phyloP scores from a whole-genome alignment of 2,888 invertebrate species.

The Pandemis cinnamomeana region DNA sequence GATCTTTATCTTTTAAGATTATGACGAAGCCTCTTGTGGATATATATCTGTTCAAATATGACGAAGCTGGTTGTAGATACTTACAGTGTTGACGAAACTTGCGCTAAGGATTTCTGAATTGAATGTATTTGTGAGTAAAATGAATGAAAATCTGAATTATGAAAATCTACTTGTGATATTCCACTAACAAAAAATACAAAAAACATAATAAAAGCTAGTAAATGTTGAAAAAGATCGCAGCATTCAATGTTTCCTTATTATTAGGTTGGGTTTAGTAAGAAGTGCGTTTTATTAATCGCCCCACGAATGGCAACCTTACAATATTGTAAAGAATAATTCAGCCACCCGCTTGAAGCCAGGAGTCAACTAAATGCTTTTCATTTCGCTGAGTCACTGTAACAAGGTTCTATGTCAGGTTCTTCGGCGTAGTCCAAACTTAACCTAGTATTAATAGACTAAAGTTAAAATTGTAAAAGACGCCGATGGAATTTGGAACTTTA shows the following conservation, averaged over 20 bases:
- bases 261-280: conserved; percentile 36
- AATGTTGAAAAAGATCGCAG: too few relatives aligned
- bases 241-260: not conserved
- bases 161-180: too few relatives aligned
- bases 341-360: conserved; percentile 54
- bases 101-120: too few relatives aligned
- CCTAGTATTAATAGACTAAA: not conserved
- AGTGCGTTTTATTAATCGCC: conserved; percentile 38
- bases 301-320: conserved; percentile 49
- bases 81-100: too few relatives aligned
- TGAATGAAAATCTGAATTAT: too few relatives aligned
- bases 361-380: conserved; percentile 48
- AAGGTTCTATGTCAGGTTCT: not conserved
- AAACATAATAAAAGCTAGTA: too few relatives aligned
- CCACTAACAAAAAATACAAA: too few relatives aligned
- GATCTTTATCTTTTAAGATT: too few relatives aligned
- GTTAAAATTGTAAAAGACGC: conserved; percentile 7
- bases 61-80: too few relatives aligned
- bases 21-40: too few relatives aligned
- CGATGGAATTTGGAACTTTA: not conserved
- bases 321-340: conserved; percentile 56
- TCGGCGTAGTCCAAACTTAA: not conserved
- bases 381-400: conserved; percentile 7
- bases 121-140: too few relatives aligned
- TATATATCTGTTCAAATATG: too few relatives aligned